Evolutionary conservation across 2,888 invertebrate species (phyloP), one percentile per base, ranked within the genome.

Genomic region (Pyrgus malvae): DNA sequence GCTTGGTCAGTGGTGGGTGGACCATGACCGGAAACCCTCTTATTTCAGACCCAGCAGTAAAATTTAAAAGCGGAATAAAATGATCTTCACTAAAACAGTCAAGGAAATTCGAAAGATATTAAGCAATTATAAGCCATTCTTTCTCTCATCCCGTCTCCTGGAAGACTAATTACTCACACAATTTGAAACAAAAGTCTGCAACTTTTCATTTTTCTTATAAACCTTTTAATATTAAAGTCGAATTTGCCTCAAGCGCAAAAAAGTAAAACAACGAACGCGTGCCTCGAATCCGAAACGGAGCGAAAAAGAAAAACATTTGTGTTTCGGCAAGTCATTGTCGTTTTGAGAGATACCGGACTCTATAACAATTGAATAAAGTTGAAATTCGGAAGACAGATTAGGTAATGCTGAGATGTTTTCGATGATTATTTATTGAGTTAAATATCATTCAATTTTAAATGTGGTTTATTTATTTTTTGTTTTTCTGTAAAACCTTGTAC

Each of bases 221-320:
- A 45, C 53, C 53, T 53, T 53, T 53, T 53, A 53, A 45, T 53
- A 53, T 53, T 45, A 53, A 53, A 53, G 53, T 53, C 53, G 53
- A 37, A 53, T 53, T 53, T 53, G 53, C 55, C 48, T 46, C 38
- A 51, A 48, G 40, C 46, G 33, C 46, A 48, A 54, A 50, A 53
- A 53, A 53, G 38, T 53, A 38, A 48, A 54, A 54, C 54, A 54
- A 48, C 53, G 58, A 57, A 55, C 31, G 56, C 59, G 59, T 59
- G 59, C 56, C 50, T 50, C 38, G 59, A 40, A 54, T 54, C 40
- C 46, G 21, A 31, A 48, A 46, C 33, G 23, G 54, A 31, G 31
- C 9, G 31, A 54, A 49, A 54, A 54, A 54, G 40, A 19, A 46
- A 48, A 54, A 54, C 48, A 48, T 54, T 46, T 54, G 38, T 40